Conservation (phyloP, 2,888 invertebrate species). For the Periphyllus acericola region DNA sequence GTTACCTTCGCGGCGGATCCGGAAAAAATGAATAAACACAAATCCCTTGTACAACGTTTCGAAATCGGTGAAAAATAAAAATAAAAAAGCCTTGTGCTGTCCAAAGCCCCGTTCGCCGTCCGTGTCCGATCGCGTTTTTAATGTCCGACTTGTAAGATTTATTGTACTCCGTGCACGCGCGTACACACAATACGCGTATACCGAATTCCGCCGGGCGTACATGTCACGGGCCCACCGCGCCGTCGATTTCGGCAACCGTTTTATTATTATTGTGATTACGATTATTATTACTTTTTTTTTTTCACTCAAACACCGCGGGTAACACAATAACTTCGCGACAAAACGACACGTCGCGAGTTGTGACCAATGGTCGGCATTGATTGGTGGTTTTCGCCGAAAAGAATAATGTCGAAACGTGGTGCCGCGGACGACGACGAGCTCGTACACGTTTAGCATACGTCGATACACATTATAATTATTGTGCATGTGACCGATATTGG, state of each 20-base stretch:
- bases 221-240: background rate
- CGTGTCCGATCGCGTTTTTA: constrained; percentile 16
- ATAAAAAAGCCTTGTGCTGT: background rate
- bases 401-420: constrained; percentile 4
- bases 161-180: background rate
- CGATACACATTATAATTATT: background rate
- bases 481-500: background rate
- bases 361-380: constrained; percentile 44
- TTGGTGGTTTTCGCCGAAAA: constrained; percentile 8
- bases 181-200: background rate
- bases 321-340: background rate
- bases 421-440: background rate
- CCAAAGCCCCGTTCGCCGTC: background rate
- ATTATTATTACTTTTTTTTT: background rate
- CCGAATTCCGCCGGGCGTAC: background rate
- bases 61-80: background rate
- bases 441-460: background rate
- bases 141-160: background rate
- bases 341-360: constrained; percentile 8
- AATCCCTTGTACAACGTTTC: background rate
- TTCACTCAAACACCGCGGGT: background rate
- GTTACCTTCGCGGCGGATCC: background rate
- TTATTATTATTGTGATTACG: background rate
- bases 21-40: background rate
- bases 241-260: constrained; percentile 15